Conservation (phyloP, 2,888 invertebrate genomes). For the Acleris laterana region DNA sequence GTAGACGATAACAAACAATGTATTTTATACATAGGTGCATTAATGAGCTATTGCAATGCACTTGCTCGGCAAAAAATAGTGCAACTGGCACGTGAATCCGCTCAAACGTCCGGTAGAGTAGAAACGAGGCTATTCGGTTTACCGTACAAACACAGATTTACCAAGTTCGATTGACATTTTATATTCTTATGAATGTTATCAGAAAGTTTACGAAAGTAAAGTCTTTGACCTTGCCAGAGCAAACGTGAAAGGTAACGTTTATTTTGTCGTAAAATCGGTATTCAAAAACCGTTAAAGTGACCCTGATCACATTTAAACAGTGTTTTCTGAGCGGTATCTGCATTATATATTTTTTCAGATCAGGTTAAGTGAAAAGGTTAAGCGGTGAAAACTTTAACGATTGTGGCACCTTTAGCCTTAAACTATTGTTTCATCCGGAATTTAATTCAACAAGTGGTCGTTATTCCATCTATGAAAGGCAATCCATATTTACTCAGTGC, state of each 20-base stretch:
- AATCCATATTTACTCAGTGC: conserved; percentile 5
- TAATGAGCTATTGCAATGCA: conserved; percentile 41
- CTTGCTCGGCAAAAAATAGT: conserved; percentile 43
- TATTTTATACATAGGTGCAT: conserved; percentile 39
- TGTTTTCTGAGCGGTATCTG: too few relatives aligned
- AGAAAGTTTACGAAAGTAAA: conserved; percentile 32
- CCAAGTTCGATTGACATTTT: conserved; percentile 27
- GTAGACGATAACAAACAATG: conserved; percentile 31
- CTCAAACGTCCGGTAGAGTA: conserved; percentile 50
- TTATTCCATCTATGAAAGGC: not conserved
- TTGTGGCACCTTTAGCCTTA: too few relatives aligned
- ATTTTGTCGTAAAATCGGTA: conserved; percentile 26
- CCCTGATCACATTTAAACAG: not conserved
- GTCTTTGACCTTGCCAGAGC: conserved; percentile 17
- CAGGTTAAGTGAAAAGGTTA: not conserved
- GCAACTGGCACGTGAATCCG: conserved; percentile 51
- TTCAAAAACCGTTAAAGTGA: conserved; percentile 21
- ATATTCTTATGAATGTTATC: conserved; percentile 23
- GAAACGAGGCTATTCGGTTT: conserved; percentile 40
- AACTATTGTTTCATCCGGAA: too few relatives aligned
- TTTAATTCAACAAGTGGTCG: too few relatives aligned
- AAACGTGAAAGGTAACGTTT: conserved; percentile 28
- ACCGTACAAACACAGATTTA: conserved; percentile 29
- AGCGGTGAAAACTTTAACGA: not conserved
- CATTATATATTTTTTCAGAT: too few relatives aligned